A percentile compares a stretch with the other conserved stretches of the same genome.
These are phyloP conservation scores for Xenopus petersii DNA, from an alignment of 2,797 vertebrate species.

Conservation along the genomic window DNA sequence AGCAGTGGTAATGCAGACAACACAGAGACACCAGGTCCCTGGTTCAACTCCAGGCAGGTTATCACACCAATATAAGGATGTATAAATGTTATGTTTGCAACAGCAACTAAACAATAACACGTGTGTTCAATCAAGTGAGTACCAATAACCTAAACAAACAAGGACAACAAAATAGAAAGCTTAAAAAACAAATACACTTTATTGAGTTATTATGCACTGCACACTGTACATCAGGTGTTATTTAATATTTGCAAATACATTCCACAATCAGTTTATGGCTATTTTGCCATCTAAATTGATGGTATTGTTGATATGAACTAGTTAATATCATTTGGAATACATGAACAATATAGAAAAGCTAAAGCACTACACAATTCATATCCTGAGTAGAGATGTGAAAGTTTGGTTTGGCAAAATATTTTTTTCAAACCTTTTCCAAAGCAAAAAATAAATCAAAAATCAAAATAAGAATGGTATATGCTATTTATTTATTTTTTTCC, in stretches of 20 bases:
- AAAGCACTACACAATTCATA: neutral
- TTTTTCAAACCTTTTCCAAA: too few relatives aligned
- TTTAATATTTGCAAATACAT: conserved; percentile 46
- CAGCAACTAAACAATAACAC: too few relatives aligned
- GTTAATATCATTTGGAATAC: neutral
- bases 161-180: conserved; percentile 22
- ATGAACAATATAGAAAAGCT: conserved; percentile 1
- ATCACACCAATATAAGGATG: too few relatives aligned
- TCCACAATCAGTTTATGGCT: conserved; percentile 47
- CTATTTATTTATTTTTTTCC: neutral
- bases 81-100: too few relatives aligned
- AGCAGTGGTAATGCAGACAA: too few relatives aligned
- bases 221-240: conserved; percentile 46
- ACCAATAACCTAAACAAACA: conserved; percentile 1
- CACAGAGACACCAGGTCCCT: too few relatives aligned
- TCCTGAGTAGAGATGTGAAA: neutral
- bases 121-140: neutral
- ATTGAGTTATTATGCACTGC: conserved; percentile 44
- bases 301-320: conserved; percentile 23
- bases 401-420: neutral
- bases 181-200: conserved; percentile 37
- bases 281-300: conserved; percentile 40
- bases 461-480: too few relatives aligned
- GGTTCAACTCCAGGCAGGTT: too few relatives aligned
- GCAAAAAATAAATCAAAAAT: too few relatives aligned